Conservation (phyloP, 2,888 invertebrate species). For the Mimachlamys varia region DNA sequence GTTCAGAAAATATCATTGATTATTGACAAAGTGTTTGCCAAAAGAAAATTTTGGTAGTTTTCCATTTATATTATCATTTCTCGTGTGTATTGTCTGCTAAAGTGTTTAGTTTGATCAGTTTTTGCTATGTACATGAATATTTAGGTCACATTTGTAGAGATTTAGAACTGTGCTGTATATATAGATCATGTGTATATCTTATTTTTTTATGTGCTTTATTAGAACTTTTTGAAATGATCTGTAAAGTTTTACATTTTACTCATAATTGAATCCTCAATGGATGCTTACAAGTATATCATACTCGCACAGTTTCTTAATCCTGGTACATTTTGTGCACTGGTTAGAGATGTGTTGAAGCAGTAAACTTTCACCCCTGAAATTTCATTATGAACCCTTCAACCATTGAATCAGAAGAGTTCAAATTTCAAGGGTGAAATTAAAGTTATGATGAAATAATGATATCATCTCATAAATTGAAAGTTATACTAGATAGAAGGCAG, state of each 20-base stretch:
- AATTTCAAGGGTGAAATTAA: too few relatives aligned
- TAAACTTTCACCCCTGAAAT: too few relatives aligned
- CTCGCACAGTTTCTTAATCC: neutral
- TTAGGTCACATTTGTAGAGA: neutral
- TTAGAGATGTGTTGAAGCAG: too few relatives aligned
- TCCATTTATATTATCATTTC: too few relatives aligned
- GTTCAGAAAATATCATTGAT: neutral
- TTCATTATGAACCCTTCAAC: too few relatives aligned
- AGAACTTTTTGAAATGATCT: too few relatives aligned
- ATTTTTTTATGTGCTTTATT: neutral
- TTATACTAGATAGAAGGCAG: neutral
- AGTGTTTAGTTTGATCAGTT: neutral
- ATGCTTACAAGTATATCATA: too few relatives aligned
- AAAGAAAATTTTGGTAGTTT: neutral
- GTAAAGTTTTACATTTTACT: neutral
- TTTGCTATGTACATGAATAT: neutral
- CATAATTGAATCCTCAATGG: neutral
- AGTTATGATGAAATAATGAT: too few relatives aligned
- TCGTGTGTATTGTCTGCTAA: neutral
- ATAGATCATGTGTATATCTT: neutral
- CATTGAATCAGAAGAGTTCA: too few relatives aligned
- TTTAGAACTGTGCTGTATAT: neutral
- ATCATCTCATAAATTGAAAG: too few relatives aligned
- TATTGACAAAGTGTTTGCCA: neutral
- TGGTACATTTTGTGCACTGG: neutral